A percentile compares a stretch with the other conserved stretches of the same genome.
phyloP scores from a whole-genome alignment of 1,140 invertebrate genomes.

The Ctenoplectra terminalis region DNA sequence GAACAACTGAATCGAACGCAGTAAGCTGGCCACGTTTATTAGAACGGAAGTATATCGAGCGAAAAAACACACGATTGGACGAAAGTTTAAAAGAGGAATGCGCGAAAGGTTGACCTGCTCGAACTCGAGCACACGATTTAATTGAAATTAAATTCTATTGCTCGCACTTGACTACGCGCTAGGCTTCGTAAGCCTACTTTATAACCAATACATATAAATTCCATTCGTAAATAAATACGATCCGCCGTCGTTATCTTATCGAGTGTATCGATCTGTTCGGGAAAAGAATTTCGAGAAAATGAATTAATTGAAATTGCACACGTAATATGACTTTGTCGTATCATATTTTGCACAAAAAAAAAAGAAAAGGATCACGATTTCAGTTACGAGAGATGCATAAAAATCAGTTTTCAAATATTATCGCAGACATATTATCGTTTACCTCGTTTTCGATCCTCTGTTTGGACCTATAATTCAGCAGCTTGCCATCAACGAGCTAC shows the following conservation, averaged over 20 bases:
- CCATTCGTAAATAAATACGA: background rate
- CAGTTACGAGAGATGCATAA: background rate
- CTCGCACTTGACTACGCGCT: no score
- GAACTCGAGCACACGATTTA: conserved; percentile 56
- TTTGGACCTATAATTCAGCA: conserved; percentile 31
- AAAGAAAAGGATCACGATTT: background rate
- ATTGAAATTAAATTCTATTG: conserved; percentile 63
- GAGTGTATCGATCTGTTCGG: background rate
- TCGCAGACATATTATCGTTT: background rate
- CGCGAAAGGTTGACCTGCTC: background rate
- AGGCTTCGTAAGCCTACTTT: background rate
- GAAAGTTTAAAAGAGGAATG: conserved; percentile 17
- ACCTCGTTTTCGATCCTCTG: conserved; percentile 24
- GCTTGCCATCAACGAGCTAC: background rate
- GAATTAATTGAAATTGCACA: background rate
- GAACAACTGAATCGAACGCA: background rate
- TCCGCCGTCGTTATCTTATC: background rate
- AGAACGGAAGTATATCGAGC: background rate
- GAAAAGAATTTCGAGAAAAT: background rate
- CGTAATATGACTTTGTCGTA: no score
- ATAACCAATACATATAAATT: background rate
- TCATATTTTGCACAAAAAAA: background rate
- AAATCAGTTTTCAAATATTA: background rate
- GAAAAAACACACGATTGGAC: background rate
- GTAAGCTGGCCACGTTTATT: background rate